Percentiles rank a stretch among this genome's conserved stretches.
Conservation (phyloP, 1,140 invertebrate species). For the Caenorhabditis brenneri region DNA sequence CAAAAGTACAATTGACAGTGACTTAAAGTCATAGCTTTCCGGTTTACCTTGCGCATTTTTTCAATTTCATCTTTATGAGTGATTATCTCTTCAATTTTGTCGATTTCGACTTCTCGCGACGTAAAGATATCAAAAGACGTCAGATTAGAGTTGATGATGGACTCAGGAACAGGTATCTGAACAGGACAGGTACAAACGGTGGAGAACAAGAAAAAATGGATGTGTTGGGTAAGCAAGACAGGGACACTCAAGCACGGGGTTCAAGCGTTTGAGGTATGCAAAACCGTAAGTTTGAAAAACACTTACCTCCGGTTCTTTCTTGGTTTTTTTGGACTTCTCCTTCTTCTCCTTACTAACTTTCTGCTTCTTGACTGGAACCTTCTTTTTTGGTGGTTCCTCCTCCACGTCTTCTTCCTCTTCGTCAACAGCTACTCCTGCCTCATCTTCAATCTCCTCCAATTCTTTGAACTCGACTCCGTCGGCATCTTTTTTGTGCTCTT, state of each 20-base stretch:
- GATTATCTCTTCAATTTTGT: constrained; percentile 1
- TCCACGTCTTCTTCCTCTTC: not conserved
- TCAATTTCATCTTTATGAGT: not conserved
- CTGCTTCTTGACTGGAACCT: not conserved
- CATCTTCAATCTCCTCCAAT: not conserved
- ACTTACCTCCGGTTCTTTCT: not conserved
- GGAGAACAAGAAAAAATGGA: not conserved
- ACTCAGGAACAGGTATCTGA: not conserved
- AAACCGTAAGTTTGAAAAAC: not conserved
- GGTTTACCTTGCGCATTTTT: not conserved
- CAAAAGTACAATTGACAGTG: not conserved
- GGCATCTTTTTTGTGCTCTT: not conserved
- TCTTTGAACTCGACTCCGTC: not conserved
- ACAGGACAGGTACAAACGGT: not conserved
- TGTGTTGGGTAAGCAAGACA: not conserved
- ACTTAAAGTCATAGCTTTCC: not conserved
- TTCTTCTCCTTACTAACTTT: not conserved
- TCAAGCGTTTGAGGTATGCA: not conserved
- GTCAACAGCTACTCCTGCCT: not conserved
- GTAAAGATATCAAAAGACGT: not conserved
- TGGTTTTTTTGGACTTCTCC: not conserved
- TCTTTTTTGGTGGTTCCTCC: not conserved
- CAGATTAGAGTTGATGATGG: not conserved
- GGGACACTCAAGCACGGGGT: not conserved
- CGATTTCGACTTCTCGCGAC: not conserved